Evolutionary conservation across 2,797 vertebrate genomes (phyloP), one percentile per base, ranked within the genome.

Genomic region (Knipowitschia caucasica): DNA sequence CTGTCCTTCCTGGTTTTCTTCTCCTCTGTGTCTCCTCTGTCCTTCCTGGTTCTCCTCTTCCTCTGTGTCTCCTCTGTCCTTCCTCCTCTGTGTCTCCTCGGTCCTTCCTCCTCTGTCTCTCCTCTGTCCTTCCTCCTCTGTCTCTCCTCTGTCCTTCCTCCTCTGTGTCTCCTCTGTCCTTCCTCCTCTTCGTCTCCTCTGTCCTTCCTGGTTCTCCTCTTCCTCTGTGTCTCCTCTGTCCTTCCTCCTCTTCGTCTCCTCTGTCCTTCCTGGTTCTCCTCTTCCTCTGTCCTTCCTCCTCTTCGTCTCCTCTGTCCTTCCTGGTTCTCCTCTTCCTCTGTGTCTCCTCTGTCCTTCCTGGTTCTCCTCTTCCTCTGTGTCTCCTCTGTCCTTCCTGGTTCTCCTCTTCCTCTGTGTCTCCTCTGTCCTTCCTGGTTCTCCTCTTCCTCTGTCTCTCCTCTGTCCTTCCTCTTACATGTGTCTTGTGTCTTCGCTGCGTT

Each of bases 21-120:
- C 88, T 84, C 90, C 89, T 89, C 85, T 88, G 85, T 83, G 82
- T 90, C 82, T 87, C 34, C n/a, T 64, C 33, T 40, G 14, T 39
- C 30, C 30, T 38, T 38, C 15, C 24, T 31, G n/a, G n/a, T n/a
- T 21, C 29, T 26, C 14, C n/a, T 45, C 21, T 26, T 9, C 5
- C 31, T 11, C 4, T 24, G 18, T 9, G 17, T 17, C 8, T 23
- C 11, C 39, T 23, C 4, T 20, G 1, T 34, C 20, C 7, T n/a
- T n/a, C n/a, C n/a, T 7, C n/a, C n/a, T n/a, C n/a, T n/a, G n/a
- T n/a, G n/a, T n/a, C n/a, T 18, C 15, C n/a, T 53, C 84, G 82
- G 15, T 57, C 9, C 40, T 17, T 21, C 40, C n/a, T 31, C 86
- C 35, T 89, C 83, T 88, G 67, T 86, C 85, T 85, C 33, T 86